Conservation (phyloP, 2,113 vertebrate species). For the Pristiophorus japonicus region DNA sequence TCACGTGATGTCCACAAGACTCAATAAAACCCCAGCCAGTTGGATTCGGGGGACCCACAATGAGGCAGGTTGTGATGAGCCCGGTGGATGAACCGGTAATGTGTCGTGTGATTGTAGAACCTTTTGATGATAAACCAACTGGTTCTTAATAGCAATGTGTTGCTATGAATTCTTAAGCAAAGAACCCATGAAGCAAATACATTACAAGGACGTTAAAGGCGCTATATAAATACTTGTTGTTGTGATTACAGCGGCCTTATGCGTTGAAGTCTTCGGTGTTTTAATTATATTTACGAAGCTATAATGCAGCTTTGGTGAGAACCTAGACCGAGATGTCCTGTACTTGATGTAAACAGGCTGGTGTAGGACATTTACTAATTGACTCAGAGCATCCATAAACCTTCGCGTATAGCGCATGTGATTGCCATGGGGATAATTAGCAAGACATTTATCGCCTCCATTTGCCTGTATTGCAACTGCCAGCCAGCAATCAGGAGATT, state of each 20-base stretch:
- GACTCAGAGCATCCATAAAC: neutral
- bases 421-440: conserved; percentile 2
- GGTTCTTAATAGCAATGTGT: no score
- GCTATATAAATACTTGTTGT: no score
- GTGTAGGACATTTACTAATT: neutral
- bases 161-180: no score
- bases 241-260: neutral
- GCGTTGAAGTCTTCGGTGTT: neutral
- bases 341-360: neutral
- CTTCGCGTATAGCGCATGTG: neutral
- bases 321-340: neutral
- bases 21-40: no score
- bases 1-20: no score
- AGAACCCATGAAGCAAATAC: no score
- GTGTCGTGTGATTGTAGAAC: no score
- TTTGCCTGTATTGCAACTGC: neutral
- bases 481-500: neutral
- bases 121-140: no score
- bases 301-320: neutral
- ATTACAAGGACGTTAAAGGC: no score
- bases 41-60: no score
- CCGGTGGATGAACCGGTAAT: no score
- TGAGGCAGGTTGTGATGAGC: no score
- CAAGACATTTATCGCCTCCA: neutral
- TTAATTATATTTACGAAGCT: neutral